Base-by-base conservation (phyloP, 2,888 invertebrate species). In the Anoplius nigerrimus region DNA sequence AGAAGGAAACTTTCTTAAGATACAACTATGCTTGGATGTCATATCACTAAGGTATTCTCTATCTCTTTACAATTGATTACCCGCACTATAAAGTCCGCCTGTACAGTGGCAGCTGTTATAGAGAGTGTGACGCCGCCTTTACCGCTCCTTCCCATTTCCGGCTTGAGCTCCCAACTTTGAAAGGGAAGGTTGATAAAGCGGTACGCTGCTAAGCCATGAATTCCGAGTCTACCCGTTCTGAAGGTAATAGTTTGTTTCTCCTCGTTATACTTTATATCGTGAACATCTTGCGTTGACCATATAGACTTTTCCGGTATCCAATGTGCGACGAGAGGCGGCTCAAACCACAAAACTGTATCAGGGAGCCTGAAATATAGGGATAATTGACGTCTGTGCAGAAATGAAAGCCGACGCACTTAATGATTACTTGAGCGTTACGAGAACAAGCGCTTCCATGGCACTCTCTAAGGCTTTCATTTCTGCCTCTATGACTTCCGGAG, bases 131-230 rank as follows among this genome's bases (percentile, higher is more conserved):
- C 89, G 83, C 87, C 88, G 58, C 89, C 87, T 13, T 85, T 74
- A 24, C 75, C 75, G 18, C 60, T 79, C 88, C 89, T 89, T 90
- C 93, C 90, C 82, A 68, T 90, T 89, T 91, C 89, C 0, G 96
- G 95, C 75, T 92, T 93, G 6, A 96, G 82, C 79, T 97, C 96
- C 95, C 96, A 97, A 0, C 94, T 94, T 87, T 97, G 97, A 85
- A 93, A 96, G 0, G 97, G 97, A 82, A 96, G 89, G 86, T 96
- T 96, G 65, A 93, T 92, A 87, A 94, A 96, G 60, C 93, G 92
- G 67, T 93, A 91, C 0, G 93, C 90, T 0, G 95, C 95, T 69
- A 97, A 91, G 0, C 94, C 96, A 56, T 87, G 87, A 18, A 85
- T 75, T 62, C 92, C 92, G 74, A 94, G 90, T 62, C 92, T 91